Evolutionary conservation across 2,888 invertebrate species (phyloP), one percentile per base, ranked within the genome.

Genomic region (Parnassius apollo): DNA sequence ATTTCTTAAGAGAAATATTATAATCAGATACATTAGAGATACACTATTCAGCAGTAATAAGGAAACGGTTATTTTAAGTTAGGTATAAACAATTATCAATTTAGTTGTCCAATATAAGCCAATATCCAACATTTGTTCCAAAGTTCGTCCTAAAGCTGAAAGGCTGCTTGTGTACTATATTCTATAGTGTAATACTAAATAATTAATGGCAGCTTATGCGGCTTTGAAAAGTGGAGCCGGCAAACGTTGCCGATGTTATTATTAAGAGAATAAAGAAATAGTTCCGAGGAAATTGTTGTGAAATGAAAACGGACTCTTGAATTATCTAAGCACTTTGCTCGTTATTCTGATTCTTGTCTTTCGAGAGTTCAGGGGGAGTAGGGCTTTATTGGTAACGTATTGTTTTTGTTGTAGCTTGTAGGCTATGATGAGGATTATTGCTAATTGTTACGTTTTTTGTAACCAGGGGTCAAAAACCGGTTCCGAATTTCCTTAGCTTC

Each of bases 141-240:
- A 69, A 49, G 53, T 69, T 69, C 51, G 66, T 55, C 22, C 69
- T 66, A 68, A 70, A 60, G 57, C 57, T 65, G 65, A 62, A 64
- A 65, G 60, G 61, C 58, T 68, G 66, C 65, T 58, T 59, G 18
- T 57, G 59, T 63, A 18, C 57, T 45, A 42, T 25, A 53, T 63
- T 25, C 57, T 45, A 42, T 25, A 53, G 59, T 57, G 57, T 66
- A 66, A 64, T 61, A 69, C 68, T 77, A 70, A 74, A 78, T 77
- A 74, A 78, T 76, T 75, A 75, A 77, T 73, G 71, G 65, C 60
- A 67, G 68, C 72, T 73, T 71, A 69, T 68, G 71, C 69, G 57
- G 69, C 57, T 68, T 65, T 68, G 59, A 65, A 66, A 66, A 64
- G 59, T 62, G 65, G 59, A 62, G 64, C 60, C 63, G 48, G 63